Percentiles rank a stretch among this genome's conserved stretches.
Evolutionary conservation across 2,797 vertebrate genomes (phyloP).

Genomic region (Gymnothorax reevesii): DNA sequence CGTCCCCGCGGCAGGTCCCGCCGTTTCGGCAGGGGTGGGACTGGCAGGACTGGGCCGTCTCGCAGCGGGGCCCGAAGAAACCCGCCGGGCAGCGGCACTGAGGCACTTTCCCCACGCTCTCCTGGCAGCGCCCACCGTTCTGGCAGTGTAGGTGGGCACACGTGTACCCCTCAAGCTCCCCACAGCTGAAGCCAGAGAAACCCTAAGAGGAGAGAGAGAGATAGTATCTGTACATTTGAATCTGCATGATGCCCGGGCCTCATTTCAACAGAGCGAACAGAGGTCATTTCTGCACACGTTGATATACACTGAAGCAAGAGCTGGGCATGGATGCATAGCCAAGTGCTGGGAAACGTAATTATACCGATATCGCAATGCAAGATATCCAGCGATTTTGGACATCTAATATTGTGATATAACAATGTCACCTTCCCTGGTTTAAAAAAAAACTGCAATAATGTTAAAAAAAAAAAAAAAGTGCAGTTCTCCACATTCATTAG

Average conservation of each 20-base stretch:
- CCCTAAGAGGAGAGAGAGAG: slow-evolving; percentile 62
- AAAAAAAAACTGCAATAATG: too few relatives aligned
- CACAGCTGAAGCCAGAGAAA: slow-evolving; percentile 82
- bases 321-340: neutral
- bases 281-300: neutral
- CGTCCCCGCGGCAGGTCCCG: slow-evolving; percentile 76
- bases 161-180: slow-evolving; percentile 73
- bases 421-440: too few relatives aligned
- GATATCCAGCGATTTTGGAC: too few relatives aligned
- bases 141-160: slow-evolving; percentile 81
- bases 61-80: slow-evolving; percentile 75
- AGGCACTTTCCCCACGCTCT: slow-evolving; percentile 57
- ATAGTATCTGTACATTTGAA: neutral
- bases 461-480: too few relatives aligned
- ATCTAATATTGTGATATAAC: too few relatives aligned
- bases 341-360: too few relatives aligned
- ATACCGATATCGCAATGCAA: too few relatives aligned
- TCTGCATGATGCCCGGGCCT: neutral
- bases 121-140: slow-evolving; percentile 79
- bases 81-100: slow-evolving; percentile 77
- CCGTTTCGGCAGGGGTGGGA: slow-evolving; percentile 78
- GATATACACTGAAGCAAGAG: neutral
- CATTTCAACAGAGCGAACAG: neutral
- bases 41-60: slow-evolving; percentile 66
- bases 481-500: too few relatives aligned